Evolutionary conservation across 2,888 invertebrate species (phyloP).

Genomic region (Sympetrum striolatum): DNA sequence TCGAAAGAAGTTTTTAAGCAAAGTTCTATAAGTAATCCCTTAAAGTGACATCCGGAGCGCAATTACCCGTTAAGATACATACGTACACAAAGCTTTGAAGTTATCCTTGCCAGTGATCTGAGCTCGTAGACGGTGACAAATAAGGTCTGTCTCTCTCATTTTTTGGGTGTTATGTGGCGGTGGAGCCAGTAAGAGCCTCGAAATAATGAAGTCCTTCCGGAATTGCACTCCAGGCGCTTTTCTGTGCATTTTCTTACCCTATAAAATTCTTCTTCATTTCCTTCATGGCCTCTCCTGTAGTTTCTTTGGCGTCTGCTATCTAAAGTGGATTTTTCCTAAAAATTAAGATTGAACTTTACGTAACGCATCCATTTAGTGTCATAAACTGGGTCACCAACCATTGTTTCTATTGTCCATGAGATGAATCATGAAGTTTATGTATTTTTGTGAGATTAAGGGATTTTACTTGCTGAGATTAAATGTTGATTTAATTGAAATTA

Average conservation of each 20-base stretch:
- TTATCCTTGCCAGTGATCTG: background rate
- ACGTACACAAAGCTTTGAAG: constrained; percentile 9
- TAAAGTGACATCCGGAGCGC: background rate
- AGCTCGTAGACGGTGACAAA: constrained; percentile 1
- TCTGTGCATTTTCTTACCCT: background rate
- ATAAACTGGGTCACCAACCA: no score
- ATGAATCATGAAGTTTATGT: no score
- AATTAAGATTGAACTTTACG: background rate
- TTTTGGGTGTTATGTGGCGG: background rate
- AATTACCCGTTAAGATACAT: constrained; percentile 1
- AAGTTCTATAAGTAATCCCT: background rate
- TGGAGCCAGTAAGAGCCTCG: background rate
- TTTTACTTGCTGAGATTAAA: no score
- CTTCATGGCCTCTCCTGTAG: background rate
- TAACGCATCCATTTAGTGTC: no score
- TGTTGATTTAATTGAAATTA: no score
- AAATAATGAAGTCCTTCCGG: constrained; percentile 29
- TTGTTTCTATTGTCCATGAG: no score
- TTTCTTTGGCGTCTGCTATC: background rate
- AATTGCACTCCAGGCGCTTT: constrained; percentile 12
- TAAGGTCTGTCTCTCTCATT: background rate
- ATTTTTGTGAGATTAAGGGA: no score
- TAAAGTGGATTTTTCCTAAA: background rate
- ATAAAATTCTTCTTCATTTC: background rate
- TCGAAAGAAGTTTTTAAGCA: background rate